phyloP scores from a whole-genome alignment of 2,888 invertebrate species.

The Drosophila emarginata region DNA sequence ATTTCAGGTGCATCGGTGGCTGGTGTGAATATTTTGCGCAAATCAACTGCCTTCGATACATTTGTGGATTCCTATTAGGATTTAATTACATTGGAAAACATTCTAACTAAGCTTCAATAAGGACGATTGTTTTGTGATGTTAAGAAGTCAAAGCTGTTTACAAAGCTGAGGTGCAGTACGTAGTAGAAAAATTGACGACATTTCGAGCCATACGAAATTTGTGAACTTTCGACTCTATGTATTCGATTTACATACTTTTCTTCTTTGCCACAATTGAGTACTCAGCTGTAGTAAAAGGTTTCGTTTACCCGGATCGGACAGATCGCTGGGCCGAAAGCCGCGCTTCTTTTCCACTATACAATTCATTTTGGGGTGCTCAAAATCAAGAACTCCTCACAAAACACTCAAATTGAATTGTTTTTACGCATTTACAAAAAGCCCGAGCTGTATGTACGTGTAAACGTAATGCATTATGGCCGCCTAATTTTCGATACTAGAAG shows the following conservation, averaged over 20 bases:
- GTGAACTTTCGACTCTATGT: not conserved
- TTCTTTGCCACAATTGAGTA: conserved; percentile 88
- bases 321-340: conserved; percentile 93
- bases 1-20: conserved; percentile 92
- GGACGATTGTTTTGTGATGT: conserved; percentile 11
- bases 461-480: conserved; percentile 34
- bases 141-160: not conserved
- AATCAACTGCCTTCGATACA: conserved; percentile 87
- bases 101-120: conserved; percentile 64
- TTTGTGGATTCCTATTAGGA: conserved; percentile 70
- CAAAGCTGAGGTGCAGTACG: not conserved
- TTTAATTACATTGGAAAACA: conserved; percentile 30
- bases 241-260: conserved; percentile 83
- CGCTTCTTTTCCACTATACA: conserved; percentile 87
- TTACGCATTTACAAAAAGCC: conserved; percentile 30
- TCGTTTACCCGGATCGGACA: conserved; percentile 89
- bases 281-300: conserved; percentile 91
- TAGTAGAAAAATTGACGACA: not conserved
- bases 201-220: not conserved
- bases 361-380: conserved; percentile 82
- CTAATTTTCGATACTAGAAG: conserved; percentile 32
- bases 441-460: conserved; percentile 14
- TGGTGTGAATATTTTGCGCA: conserved; percentile 94
- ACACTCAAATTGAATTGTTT: conserved; percentile 32
- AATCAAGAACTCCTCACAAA: not conserved